Conservation (phyloP, 2,888 invertebrate species). For the Zygothrica quintamaculata region DNA sequence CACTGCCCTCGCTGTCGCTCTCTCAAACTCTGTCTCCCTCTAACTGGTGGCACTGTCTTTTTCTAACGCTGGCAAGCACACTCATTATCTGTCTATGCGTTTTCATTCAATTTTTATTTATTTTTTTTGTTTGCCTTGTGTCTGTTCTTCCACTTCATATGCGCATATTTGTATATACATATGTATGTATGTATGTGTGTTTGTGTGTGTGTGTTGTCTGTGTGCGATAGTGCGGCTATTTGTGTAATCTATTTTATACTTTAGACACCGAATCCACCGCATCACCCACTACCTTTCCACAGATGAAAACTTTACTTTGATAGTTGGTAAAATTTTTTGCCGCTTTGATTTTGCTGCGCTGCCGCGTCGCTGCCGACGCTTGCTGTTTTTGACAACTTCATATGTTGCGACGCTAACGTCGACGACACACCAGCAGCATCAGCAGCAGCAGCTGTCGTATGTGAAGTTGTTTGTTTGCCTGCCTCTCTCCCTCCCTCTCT, state of each 20-base stretch:
- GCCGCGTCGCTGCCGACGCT: constrained; percentile 12
- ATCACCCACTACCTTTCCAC: background rate
- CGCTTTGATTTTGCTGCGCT: constrained; percentile 63
- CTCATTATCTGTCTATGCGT: constrained; percentile 19
- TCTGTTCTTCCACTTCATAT: constrained; percentile 25
- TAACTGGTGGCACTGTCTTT: too few relatives aligned
- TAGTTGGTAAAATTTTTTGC: constrained; percentile 67
- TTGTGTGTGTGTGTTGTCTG: constrained; percentile 3
- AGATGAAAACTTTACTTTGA: constrained; percentile 70
- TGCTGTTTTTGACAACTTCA: constrained; percentile 70
- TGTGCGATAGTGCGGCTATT: too few relatives aligned
- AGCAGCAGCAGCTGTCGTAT: constrained; percentile 8
- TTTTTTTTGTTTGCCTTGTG: constrained; percentile 19
- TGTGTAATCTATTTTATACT: constrained; percentile 68
- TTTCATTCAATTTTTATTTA: constrained; percentile 3
- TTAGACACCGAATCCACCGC: background rate
- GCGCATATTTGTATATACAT: constrained; percentile 13
- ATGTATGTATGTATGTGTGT: constrained; percentile 22
- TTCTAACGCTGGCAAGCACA: constrained; percentile 8
- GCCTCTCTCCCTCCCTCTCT: constrained; percentile 8
- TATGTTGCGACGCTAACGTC: constrained; percentile 59
- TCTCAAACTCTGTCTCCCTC: constrained; percentile 2
- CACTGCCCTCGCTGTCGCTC: constrained; percentile 7
- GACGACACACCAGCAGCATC: constrained; percentile 30
- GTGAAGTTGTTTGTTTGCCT: constrained; percentile 27